Evolutionary conservation across 2,113 vertebrate genomes (phyloP), one percentile per base, ranked within the genome.

Genomic region (Propithecus coquereli): DNA sequence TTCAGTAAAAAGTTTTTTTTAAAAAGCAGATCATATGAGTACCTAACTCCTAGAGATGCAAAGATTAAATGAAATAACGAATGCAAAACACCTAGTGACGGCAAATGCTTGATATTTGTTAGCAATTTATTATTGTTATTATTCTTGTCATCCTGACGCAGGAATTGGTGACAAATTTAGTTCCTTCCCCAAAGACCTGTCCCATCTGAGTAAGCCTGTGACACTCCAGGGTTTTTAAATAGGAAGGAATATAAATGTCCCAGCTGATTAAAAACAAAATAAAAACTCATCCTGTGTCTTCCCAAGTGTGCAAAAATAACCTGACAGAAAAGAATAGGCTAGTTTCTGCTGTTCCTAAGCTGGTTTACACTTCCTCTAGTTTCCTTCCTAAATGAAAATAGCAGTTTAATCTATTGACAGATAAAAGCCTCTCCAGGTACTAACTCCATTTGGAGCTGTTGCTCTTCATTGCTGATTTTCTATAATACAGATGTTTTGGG

Each of bases 401-500:
- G 92, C 93, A 68, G 81, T 81, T 93, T 94, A 90, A 95, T 97
- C 97, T 94, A 94, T 90, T 88, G 97, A 94, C 96, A 96, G 97
- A 96, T 87, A 94, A 97, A 90, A 92, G 91, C 89, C 81, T 94
- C 94, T 94, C 87, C 61, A 91, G 86, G 80, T 50, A 81, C 84
- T 52, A 65, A 79, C 89, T 96, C 87, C 92, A 86, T 94, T 97
- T 92, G 90, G 94, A 94, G 81, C 97, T 57, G 84, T 71, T 87
- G 50, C 76, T 77, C 50, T 90, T 90, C 83, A 54, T 79, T 92
- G 97, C 94, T 95, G 97, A 95, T 94, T 97, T 96, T 96, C 95
- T 91, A 61, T 95, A 95, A 90, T 97, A 96, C 95, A 97, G 96
- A 97, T 96, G 95, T 97, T 97, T 97, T 50, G 25, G 90, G 94